Evolutionary conservation across 1,140 invertebrate genomes (phyloP).

Genomic region (Drosophila tsacasi): DNA sequence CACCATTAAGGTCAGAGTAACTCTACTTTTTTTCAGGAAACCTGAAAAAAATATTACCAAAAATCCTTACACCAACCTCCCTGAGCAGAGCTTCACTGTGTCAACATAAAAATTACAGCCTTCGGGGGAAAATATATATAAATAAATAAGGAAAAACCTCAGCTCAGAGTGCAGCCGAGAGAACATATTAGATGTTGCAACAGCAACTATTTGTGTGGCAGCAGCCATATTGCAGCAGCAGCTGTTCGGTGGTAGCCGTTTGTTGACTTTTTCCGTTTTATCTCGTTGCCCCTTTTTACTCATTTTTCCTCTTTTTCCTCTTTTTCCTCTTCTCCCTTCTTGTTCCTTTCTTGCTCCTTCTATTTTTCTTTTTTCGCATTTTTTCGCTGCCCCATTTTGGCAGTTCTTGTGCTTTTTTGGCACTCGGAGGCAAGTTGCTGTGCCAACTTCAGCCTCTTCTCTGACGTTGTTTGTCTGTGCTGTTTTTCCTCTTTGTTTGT

Average conservation of each 20-base stretch:
- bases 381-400: not conserved
- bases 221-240: constrained; percentile 13
- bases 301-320: not conserved
- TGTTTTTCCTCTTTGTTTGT: constrained; percentile 65
- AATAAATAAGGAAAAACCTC: not conserved
- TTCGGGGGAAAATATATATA: constrained; percentile 1
- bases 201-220: constrained; percentile 18
- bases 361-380: constrained; percentile 13
- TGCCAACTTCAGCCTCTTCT: constrained; percentile 51
- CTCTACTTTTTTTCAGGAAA: no score
- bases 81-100: no score
- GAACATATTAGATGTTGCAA: constrained; percentile 20
- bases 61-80: not conserved
- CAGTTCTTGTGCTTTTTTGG: constrained; percentile 19
- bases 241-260: constrained; percentile 17
- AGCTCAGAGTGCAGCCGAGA: not conserved
- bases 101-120: not conserved
- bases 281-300: constrained; percentile 2
- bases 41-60: no score
- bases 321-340: not conserved
- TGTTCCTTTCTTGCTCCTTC: not conserved
- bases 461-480: constrained; percentile 31
- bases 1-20: no score
- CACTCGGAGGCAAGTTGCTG: constrained; percentile 54
- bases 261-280: constrained; percentile 60